Evolutionary conservation across 2,888 invertebrate genomes (phyloP).

Genomic region (Dastarcus helophoroides): DNA sequence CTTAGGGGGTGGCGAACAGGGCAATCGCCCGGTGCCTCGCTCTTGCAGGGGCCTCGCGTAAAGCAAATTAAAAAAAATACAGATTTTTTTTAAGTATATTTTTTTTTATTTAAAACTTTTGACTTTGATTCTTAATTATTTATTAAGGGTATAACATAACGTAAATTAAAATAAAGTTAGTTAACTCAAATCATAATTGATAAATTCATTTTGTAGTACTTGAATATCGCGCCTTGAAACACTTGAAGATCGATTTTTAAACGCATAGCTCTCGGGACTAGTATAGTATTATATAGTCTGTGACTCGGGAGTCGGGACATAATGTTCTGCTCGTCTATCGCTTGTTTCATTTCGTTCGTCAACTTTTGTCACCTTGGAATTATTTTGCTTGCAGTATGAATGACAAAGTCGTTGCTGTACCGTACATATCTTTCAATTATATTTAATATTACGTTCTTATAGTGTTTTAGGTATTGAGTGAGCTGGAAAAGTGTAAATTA

Average conservation of each 20-base stretch:
- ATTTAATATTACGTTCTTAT: constrained; percentile 6
- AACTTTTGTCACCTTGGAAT: constrained; percentile 3
- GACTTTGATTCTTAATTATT: too few species aligned
- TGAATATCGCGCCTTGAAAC: constrained; percentile 5
- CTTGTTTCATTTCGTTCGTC: constrained; percentile 6
- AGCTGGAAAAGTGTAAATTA: constrained; percentile 5
- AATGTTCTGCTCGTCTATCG: constrained; percentile 5
- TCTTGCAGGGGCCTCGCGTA: too few species aligned
- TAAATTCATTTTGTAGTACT: constrained; percentile 3
- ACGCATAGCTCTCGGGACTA: constrained; percentile 4
- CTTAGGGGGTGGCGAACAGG: too few species aligned
- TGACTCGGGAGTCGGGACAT: constrained; percentile 4
- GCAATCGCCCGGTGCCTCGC: too few species aligned
- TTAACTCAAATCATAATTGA: neutral
- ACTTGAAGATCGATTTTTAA: constrained; percentile 6
- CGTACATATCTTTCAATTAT: constrained; percentile 4
- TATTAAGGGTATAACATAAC: too few species aligned
- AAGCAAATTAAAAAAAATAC: too few species aligned
- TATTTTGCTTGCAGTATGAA: too few species aligned
- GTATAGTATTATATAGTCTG: too few species aligned
- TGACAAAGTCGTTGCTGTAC: too few species aligned
- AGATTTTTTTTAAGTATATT: too few species aligned
- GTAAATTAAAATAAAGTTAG: too few species aligned
- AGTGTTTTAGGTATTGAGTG: constrained; percentile 5
- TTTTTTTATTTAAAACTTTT: too few species aligned